Conservation (phyloP, 2,888 invertebrate species). For the Phaonia tiefii region DNA sequence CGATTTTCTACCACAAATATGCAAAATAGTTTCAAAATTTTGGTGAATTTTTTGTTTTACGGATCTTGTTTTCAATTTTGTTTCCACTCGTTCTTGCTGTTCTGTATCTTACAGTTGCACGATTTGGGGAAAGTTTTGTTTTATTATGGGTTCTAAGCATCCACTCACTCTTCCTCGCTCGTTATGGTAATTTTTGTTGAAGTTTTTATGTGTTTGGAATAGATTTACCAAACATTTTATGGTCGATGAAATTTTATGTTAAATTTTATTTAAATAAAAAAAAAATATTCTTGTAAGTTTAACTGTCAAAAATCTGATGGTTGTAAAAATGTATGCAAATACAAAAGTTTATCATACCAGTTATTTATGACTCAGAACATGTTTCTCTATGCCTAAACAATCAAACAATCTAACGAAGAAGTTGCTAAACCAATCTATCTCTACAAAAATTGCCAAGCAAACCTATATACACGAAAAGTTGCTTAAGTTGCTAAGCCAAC, state of each 20-base stretch:
- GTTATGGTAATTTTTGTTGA: conserved; percentile 7
- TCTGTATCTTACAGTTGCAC: not conserved
- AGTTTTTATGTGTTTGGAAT: not conserved
- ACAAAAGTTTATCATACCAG: too few relatives aligned
- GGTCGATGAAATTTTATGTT: not conserved
- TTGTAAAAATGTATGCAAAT: too few relatives aligned
- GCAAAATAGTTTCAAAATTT: conserved; percentile 29
- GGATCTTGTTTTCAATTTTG: not conserved
- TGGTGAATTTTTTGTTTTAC: not conserved
- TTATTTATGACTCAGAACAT: too few relatives aligned
- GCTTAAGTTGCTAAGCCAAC: not conserved
- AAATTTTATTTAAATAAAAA: too few relatives aligned
- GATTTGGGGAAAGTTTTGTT: conserved; percentile 24
- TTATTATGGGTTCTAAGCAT: conserved; percentile 12
- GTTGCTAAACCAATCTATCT: not conserved
- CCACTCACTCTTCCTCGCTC: not conserved
- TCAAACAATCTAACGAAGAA: not conserved
- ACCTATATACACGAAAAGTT: not conserved
- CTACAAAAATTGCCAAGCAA: not conserved
- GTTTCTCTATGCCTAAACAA: too few relatives aligned
- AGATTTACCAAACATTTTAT: conserved; percentile 13
- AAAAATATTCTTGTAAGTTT: too few relatives aligned
- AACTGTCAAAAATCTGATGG: too few relatives aligned
- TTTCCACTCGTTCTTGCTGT: not conserved
- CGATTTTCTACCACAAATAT: not conserved